Evolutionary conservation across 2,888 invertebrate species (phyloP).

Genomic region (Stegophylla sp.): DNA sequence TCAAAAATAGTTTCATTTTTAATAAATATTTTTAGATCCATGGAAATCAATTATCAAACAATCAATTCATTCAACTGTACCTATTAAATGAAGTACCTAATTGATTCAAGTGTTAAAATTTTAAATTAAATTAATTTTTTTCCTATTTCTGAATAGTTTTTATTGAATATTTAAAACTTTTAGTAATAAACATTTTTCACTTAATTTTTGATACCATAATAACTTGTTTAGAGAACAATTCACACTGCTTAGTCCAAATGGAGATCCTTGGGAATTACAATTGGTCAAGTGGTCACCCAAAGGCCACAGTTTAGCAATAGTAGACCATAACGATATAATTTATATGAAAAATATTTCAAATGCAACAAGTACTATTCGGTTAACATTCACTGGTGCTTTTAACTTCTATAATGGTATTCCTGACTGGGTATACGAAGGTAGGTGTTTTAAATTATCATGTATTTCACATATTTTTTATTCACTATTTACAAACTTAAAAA

Average conservation of each 20-base stretch:
- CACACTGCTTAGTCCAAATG: conserved; percentile 59
- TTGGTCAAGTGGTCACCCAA: conserved; percentile 80
- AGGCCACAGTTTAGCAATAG: conserved; percentile 76
- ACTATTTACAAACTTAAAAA: too few species aligned
- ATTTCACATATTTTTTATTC: neutral
- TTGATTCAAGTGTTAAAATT: too few species aligned
- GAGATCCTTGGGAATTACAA: conserved; percentile 67
- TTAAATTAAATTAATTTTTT: too few species aligned
- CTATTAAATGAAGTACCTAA: too few species aligned
- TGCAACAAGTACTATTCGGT: conserved; percentile 66
- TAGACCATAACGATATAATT: conserved; percentile 78
- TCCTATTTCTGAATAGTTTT: too few species aligned
- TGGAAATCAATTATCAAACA: too few species aligned
- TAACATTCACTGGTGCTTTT: conserved; percentile 73
- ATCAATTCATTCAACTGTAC: too few species aligned
- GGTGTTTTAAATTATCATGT: neutral
- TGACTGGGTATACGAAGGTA: conserved; percentile 96
- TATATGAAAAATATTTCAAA: conserved; percentile 70
- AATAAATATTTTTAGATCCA: too few species aligned
- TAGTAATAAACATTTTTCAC: too few species aligned
- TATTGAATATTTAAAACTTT: too few species aligned
- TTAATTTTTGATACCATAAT: neutral
- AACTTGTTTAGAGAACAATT: conserved; percentile 60
- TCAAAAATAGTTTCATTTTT: too few species aligned
- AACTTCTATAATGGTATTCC: conserved; percentile 84